Evolutionary conservation across 2,113 vertebrate genomes (phyloP).

Genomic region (Vireo altiloquus): DNA sequence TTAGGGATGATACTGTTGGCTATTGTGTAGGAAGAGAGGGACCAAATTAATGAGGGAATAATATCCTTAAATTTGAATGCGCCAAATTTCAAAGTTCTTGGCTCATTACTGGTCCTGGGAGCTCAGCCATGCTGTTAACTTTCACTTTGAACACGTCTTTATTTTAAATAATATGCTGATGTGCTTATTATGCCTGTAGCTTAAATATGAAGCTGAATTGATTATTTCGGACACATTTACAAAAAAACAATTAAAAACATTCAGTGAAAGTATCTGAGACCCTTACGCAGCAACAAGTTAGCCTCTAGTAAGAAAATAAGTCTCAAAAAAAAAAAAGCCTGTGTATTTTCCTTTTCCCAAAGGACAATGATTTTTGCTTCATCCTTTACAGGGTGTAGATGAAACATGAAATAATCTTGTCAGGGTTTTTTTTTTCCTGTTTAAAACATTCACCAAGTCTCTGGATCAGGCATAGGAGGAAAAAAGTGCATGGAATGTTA

Average conservation of each 20-base stretch:
- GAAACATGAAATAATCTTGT: slow-evolving; percentile 1
- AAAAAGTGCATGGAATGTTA: background rate
- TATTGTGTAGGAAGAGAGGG: background rate
- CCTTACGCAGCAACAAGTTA: slow-evolving; percentile 1
- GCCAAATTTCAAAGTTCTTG: background rate
- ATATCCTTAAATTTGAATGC: background rate
- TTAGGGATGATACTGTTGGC: background rate
- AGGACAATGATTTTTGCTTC: background rate
- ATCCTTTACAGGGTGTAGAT: background rate
- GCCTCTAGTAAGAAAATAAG: background rate
- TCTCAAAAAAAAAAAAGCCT: background rate
- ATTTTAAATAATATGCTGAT: background rate
- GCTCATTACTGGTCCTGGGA: background rate
- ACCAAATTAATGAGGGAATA: background rate
- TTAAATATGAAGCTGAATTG: background rate
- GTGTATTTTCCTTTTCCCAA: background rate
- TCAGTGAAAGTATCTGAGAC: background rate
- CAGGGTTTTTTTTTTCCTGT: background rate
- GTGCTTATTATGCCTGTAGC: background rate
- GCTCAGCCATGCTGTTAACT: background rate
- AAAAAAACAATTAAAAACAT: background rate
- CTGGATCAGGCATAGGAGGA: background rate
- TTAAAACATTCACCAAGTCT: background rate
- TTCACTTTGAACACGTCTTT: background rate
- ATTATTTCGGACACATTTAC: background rate